Evolutionary conservation across 2,113 vertebrate genomes (phyloP).

Genomic region (Charadrius vociferus): DNA sequence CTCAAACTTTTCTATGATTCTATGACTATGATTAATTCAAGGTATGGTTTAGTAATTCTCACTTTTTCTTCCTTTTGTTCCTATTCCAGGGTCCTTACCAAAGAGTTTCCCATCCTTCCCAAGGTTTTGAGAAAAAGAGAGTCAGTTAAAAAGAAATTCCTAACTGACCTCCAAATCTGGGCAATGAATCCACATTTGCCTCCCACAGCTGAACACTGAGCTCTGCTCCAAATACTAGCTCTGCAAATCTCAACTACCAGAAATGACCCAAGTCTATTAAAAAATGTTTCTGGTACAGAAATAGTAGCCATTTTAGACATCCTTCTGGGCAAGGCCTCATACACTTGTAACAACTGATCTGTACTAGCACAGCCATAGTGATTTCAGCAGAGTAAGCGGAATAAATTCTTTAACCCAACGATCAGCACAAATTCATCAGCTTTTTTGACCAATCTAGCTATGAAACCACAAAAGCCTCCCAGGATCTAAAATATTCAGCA

Average conservation of each 20-base stretch:
- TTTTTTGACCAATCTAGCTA: background rate
- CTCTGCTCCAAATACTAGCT: background rate
- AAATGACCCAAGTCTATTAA: background rate
- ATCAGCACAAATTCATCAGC: slow-evolving; percentile 17
- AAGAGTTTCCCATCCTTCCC: background rate
- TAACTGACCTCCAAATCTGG: background rate
- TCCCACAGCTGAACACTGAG: background rate
- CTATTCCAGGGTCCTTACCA: background rate
- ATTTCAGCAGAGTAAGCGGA: background rate
- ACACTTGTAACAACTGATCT: background rate
- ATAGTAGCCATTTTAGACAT: background rate
- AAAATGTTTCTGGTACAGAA: background rate
- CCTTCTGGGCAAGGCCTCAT: background rate
- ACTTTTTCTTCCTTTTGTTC: background rate
- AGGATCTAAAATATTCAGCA: slow-evolving; percentile 37
- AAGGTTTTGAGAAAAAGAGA: background rate
- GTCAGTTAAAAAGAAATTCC: background rate
- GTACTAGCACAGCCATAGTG: background rate
- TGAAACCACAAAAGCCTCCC: background rate
- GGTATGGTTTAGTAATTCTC: background rate
- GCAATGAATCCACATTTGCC: background rate
- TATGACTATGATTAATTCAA: background rate
- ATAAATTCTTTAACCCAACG: background rate
- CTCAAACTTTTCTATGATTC: background rate
- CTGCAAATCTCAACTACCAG: background rate